Conservation (phyloP, 92 coral and sea anemone species). For the Phenganax stokvisi region DNA sequence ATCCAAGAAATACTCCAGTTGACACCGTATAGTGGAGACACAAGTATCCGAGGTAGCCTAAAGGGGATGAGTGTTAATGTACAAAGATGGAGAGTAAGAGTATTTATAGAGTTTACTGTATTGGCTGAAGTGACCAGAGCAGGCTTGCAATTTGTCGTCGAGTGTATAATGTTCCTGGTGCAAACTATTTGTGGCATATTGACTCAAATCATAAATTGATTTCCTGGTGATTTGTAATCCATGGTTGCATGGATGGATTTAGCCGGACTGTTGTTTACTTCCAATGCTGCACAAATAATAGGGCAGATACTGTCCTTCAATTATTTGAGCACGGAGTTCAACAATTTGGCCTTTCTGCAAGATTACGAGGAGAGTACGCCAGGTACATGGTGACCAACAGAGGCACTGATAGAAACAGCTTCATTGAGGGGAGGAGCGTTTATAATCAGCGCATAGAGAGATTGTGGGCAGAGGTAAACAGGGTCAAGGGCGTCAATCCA, state of each 20-base stretch:
- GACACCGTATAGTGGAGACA: conserved; percentile 57
- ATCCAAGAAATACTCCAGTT: conserved; percentile 43
- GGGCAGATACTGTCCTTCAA: too few relatives aligned
- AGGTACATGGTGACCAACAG: too few relatives aligned
- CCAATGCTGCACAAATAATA: conserved; percentile 51
- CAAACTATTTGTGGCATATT: conserved; percentile 57
- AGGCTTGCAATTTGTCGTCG: conserved; percentile 53
- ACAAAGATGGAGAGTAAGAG: conserved; percentile 53
- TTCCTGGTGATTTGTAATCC: conserved; percentile 51
- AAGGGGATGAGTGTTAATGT: conserved; percentile 52
- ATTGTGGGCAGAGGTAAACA: too few relatives aligned
- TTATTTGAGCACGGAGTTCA: too few relatives aligned
- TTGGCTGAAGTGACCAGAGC: conserved; percentile 52
- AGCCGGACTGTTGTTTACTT: conserved; percentile 49
- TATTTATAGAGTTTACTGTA: conserved; percentile 39
- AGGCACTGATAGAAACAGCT: too few relatives aligned
- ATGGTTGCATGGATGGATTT: conserved; percentile 58
- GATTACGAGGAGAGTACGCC: too few relatives aligned
- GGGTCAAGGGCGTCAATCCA: too few relatives aligned
- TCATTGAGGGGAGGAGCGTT: too few relatives aligned
- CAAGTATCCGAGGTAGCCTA: conserved; percentile 52
- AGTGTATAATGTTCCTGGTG: conserved; percentile 50
- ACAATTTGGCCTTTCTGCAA: too few relatives aligned
- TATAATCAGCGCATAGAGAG: too few relatives aligned
- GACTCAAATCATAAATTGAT: conserved; percentile 56